Evolutionary conservation across 2,113 vertebrate species (phyloP), one percentile per base, ranked within the genome.

Genomic region (Triplophysa tibetana): DNA sequence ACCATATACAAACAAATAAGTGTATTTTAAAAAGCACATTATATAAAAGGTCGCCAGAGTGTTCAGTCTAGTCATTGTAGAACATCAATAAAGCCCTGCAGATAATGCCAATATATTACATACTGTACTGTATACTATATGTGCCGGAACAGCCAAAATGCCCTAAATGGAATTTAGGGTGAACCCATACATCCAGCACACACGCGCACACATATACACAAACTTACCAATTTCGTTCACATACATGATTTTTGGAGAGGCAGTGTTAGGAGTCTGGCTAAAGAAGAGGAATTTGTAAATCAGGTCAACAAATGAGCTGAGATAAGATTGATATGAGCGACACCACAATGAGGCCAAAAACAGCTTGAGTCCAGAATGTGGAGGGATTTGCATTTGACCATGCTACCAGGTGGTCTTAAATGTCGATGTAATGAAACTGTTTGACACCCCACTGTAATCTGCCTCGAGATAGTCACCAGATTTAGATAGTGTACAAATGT

Each of bases 401-500:
- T 8, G 33, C 33, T 38, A 38, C 7, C 33, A 7, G 6, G 33
- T 6, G 33, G 33, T 38, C 33, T 38, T 38, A 38, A 38, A 38
- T 38, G 24, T 48, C 14, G 14, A 75, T 17, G 38, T 61, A 1
- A 58, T 21, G 8, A 21, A 58, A 19, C n/a, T 38, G 2, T 79
- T 69, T 61, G 19, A 50, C 65, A 68, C 56, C 69, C 43, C 29
- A 54, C 73, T 52, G 88, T 90, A 88, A 92, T 90, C 88, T 89
- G 88, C 87, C 88, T 90, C 87, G 85, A 81, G 84, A 91, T 79
- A 48, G 83, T 89, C 86, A 62, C 60, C 65, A 82, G 89, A 90
- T 88, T 88, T 86, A 64, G 78, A 88, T 88, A 54, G 87, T 79
- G 87, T 91, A 92, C 88, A 90, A 91, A 80, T 83, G 78, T 70